These are phyloP conservation scores for Odontothrips loti DNA, from an alignment of 2,888 invertebrate genomes.

Conservation along the genomic window DNA sequence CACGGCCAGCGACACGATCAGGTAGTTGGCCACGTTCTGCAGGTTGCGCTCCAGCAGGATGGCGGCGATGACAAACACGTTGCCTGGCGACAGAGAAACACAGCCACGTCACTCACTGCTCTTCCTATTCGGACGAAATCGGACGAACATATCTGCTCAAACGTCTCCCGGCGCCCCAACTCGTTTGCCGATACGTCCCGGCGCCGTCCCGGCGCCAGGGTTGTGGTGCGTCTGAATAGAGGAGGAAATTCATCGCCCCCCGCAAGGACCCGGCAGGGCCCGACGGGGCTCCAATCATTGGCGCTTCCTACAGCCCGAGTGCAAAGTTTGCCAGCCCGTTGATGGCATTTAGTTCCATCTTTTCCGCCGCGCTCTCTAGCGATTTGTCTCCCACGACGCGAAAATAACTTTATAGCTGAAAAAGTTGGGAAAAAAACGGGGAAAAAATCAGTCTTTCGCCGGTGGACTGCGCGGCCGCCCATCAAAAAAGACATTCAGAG, in stretches of 20 bases:
- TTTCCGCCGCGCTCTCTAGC: too few relatives aligned
- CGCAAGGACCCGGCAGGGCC: not conserved
- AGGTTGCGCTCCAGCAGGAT: slow-evolving; percentile 81
- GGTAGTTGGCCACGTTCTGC: slow-evolving; percentile 83
- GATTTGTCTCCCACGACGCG: too few relatives aligned
- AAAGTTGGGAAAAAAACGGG: not conserved
- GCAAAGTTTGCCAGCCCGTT: not conserved
- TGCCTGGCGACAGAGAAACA: slow-evolving; percentile 58
- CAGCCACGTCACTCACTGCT: not conserved
- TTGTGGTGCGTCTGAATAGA: not conserved
- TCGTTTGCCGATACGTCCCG: too few relatives aligned
- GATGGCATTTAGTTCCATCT: not conserved
- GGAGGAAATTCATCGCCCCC: not conserved
- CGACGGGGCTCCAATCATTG: not conserved
- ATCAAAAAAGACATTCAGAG: not conserved
- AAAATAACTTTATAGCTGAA: not conserved
- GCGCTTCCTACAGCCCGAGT: not conserved
- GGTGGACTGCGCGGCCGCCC: too few relatives aligned
- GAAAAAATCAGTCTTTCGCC: not conserved
- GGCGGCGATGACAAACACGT: slow-evolving; percentile 91
- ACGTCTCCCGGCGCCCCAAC: too few relatives aligned
- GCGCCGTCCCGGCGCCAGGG: too few relatives aligned
- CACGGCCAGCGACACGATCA: slow-evolving; percentile 84
- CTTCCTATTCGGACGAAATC: too few relatives aligned
- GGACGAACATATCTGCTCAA: too few relatives aligned